phyloP scores from a whole-genome alignment of 2,113 vertebrate species.

The Zosterops hypoxanthus region DNA sequence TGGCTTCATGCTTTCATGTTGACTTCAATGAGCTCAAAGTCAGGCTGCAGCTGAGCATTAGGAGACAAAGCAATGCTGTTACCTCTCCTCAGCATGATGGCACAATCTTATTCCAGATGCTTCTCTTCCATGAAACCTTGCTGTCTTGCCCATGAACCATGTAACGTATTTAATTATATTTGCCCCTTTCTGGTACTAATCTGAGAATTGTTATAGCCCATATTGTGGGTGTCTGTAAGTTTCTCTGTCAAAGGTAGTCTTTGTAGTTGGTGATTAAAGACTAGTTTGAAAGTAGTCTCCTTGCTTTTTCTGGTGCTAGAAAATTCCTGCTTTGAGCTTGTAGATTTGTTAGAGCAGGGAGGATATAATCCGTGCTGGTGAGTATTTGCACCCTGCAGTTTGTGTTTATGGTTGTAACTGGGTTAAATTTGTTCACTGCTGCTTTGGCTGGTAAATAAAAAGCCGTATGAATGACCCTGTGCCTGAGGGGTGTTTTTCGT shows the following conservation, averaged over 20 bases:
- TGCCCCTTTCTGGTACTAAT: background rate
- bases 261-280: background rate
- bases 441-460: conserved; percentile 32
- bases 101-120: background rate
- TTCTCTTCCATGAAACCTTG: background rate
- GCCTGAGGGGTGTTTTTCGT: background rate
- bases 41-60: background rate
- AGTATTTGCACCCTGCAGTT: background rate
- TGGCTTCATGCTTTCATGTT: background rate
- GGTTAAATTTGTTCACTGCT: conserved; percentile 15
- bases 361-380: background rate
- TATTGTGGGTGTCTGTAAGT: background rate
- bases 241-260: background rate
- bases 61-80: background rate
- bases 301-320: background rate
- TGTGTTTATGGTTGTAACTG: background rate
- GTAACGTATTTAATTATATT: background rate
- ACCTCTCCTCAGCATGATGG: background rate
- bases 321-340: background rate
- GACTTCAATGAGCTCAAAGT: background rate
- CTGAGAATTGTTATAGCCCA: background rate
- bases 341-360: background rate
- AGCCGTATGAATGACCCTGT: background rate
- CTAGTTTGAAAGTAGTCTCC: background rate
- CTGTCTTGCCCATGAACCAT: background rate